These are phyloP conservation scores for Dryobota labecula DNA, from an alignment of 2,888 invertebrate species.

Conservation along the genomic window DNA sequence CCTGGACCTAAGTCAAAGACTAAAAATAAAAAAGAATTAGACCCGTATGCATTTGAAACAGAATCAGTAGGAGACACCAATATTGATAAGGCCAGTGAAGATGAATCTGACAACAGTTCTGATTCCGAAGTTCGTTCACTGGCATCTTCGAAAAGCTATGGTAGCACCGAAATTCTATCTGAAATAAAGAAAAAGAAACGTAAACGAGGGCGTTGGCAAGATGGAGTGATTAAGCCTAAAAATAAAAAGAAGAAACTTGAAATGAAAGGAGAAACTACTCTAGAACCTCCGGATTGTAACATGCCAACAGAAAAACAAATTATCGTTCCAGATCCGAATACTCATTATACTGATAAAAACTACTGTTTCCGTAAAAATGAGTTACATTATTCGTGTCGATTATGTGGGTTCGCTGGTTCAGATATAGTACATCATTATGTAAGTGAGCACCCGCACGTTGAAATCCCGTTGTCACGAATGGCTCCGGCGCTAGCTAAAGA, in stretches of 20 bases:
- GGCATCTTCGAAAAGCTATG: constrained; percentile 78
- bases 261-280: constrained; percentile 41
- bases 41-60: constrained; percentile 83
- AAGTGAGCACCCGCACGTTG: constrained; percentile 91
- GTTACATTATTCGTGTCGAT: constrained; percentile 88
- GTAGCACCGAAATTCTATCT: constrained; percentile 75
- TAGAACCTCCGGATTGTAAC: constrained; percentile 8
- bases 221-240: constrained; percentile 83
- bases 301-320: constrained; percentile 17
- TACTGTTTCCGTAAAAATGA: constrained; percentile 84
- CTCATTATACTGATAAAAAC: constrained; percentile 82
- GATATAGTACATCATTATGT: constrained; percentile 93
- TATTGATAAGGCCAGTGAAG: constrained; percentile 72
- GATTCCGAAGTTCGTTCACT: constrained; percentile 81
- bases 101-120: constrained; percentile 67
- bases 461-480: constrained; percentile 92
- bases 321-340: constrained; percentile 71
- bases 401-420: constrained; percentile 91
- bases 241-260: constrained; percentile 79
- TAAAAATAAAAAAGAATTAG: constrained; percentile 71
- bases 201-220: constrained; percentile 79
- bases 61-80: constrained; percentile 78
- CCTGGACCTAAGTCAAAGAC: constrained; percentile 83
- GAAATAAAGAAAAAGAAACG: constrained; percentile 80
- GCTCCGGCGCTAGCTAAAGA: constrained; percentile 86